Evolutionary conservation across 2,888 invertebrate genomes (phyloP).

Genomic region (Platynereis dumerilii): DNA sequence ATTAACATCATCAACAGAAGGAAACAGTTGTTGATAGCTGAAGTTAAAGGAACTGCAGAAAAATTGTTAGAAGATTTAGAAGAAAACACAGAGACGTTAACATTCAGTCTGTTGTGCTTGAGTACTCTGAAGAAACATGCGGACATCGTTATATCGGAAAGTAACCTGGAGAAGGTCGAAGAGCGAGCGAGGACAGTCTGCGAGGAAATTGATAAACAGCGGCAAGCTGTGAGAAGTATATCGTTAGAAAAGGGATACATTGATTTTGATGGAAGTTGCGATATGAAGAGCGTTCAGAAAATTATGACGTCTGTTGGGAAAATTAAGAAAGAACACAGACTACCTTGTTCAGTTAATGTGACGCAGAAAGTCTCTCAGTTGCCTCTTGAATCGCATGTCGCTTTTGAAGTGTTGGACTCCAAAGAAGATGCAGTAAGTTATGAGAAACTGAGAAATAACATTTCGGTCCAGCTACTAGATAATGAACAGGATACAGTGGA

Average conservation of each 20-base stretch:
- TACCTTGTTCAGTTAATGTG: too few relatives aligned
- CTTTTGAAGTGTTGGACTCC: too few relatives aligned
- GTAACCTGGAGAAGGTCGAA: background rate
- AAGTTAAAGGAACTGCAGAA: background rate
- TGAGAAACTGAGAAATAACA: too few relatives aligned
- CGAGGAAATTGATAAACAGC: background rate
- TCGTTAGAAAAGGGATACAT: background rate
- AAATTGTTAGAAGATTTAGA: background rate
- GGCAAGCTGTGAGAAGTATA: background rate
- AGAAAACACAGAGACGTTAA: constrained; percentile 1
- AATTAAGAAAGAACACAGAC: too few relatives aligned
- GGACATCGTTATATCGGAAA: background rate
- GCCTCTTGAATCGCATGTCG: too few relatives aligned
- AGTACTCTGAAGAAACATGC: constrained; percentile 1
- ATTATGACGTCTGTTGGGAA: too few relatives aligned
- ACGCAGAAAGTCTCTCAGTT: too few relatives aligned
- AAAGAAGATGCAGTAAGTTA: too few relatives aligned
- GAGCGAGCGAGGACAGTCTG: background rate
- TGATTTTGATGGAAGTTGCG: background rate
- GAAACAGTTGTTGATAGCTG: constrained; percentile 2
- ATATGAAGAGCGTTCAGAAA: too few relatives aligned
- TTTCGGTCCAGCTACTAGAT: too few relatives aligned
- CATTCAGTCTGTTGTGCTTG: background rate
- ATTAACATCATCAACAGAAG: constrained; percentile 6
- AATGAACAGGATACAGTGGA: too few relatives aligned